Conservation (phyloP, 1,140 invertebrate species). For the Phymorhynchus buccinoides region DNA sequence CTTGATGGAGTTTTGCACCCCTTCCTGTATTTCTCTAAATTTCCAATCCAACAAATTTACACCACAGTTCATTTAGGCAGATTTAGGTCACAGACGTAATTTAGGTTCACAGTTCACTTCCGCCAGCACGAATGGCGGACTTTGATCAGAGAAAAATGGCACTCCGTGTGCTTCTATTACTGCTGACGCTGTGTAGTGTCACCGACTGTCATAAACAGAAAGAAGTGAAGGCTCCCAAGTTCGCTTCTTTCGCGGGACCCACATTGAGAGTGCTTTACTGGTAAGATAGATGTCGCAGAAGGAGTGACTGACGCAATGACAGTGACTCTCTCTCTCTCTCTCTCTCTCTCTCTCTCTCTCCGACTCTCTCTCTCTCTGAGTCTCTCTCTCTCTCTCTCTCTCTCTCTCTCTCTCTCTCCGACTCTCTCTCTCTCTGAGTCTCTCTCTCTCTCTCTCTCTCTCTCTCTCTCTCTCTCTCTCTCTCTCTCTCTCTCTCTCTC, state of each 20-base stretch:
- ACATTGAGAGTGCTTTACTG: neutral
- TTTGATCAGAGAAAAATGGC: too few species aligned
- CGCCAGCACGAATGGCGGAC: neutral
- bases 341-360: too few species aligned
- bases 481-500: too few species aligned
- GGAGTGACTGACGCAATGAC: neutral
- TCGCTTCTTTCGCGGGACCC: neutral
- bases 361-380: too few species aligned
- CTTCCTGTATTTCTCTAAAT: neutral
- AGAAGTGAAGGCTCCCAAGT: neutral
- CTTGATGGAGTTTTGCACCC: too few species aligned
- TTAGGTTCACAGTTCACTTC: too few species aligned
- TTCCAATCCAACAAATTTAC: neutral
- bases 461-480: too few species aligned
- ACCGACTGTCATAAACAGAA: neutral
- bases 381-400: too few species aligned
- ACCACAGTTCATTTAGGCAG: too few species aligned
- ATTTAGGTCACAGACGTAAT: too few species aligned
- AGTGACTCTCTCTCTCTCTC: neutral
- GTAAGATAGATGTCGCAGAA: neutral
- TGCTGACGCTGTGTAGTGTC: neutral
- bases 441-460: too few species aligned
- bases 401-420: too few species aligned
- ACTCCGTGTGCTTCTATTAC: neutral
- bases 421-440: neutral